These are phyloP conservation scores for Holocentrus rufus DNA, from an alignment of 2,797 vertebrate genomes.

Conservation along the genomic window DNA sequence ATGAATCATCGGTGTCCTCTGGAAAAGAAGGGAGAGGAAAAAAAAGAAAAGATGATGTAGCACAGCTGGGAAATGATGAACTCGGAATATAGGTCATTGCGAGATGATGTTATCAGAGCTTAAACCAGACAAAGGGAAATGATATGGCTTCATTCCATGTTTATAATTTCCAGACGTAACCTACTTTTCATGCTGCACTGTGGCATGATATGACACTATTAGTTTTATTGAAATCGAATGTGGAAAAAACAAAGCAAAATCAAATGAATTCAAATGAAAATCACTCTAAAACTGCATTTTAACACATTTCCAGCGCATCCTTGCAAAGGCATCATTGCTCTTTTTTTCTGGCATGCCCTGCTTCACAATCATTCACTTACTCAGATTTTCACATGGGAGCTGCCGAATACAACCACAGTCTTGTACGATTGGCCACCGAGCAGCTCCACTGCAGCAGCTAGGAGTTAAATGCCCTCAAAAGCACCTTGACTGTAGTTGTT, in stretches of 20 bases:
- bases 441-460: slow-evolving; percentile 38
- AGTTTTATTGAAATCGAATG: slow-evolving; percentile 43
- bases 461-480: slow-evolving; percentile 42
- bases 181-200: slow-evolving; percentile 38
- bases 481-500: slow-evolving; percentile 43
- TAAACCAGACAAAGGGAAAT: slow-evolving; percentile 64
- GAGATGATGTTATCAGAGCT: slow-evolving; percentile 73
- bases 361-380: slow-evolving; percentile 17
- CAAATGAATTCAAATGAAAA: slow-evolving; percentile 49
- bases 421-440: slow-evolving; percentile 49
- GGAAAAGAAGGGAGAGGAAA: slow-evolving; percentile 23
- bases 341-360: not conserved
- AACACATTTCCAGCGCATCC: not conserved
- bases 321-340: not conserved
- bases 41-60: slow-evolving; percentile 56
- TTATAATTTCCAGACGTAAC: slow-evolving; percentile 53
- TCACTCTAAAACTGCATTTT: slow-evolving; percentile 12
- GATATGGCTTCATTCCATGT: slow-evolving; percentile 64
- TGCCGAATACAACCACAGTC: slow-evolving; percentile 40
- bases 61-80: slow-evolving; percentile 70
- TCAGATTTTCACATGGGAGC: slow-evolving; percentile 48
- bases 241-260: slow-evolving; percentile 6
- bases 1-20: slow-evolving; percentile 66
- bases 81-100: slow-evolving; percentile 70
- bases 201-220: slow-evolving; percentile 19